Percentiles rank a stretch among this genome's conserved stretches.
Conservation (phyloP, 2,797 vertebrate genomes). For the Cirrhinus mrigala region DNA sequence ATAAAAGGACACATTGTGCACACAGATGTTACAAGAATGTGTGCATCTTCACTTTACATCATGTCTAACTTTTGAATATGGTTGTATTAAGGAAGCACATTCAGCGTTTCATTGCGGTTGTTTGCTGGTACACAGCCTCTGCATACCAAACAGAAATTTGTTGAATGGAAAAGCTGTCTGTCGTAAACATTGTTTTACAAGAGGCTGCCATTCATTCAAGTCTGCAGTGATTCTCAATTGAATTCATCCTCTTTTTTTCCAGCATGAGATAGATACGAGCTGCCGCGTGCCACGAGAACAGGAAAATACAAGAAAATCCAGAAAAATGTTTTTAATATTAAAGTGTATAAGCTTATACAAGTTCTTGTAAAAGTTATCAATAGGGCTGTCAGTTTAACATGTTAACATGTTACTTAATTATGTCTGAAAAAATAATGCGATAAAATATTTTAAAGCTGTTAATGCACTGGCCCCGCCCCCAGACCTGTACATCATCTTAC, state of each 20-base stretch:
- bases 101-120: neutral
- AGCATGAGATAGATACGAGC: neutral
- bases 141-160: conserved; percentile 10
- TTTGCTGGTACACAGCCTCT: conserved; percentile 8
- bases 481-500: too few relatives aligned
- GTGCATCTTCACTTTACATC: neutral
- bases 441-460: too few relatives aligned
- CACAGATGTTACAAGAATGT: neutral
- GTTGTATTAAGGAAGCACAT: neutral
- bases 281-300: neutral
- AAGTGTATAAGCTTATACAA: neutral
- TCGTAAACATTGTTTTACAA: conserved; percentile 1
- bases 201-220: conserved; percentile 17
- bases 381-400: too few relatives aligned
- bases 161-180: conserved; percentile 31
- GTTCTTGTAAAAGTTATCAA: neutral
- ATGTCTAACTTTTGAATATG: neutral
- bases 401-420: too few relatives aligned
- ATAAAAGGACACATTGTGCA: neutral
- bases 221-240: neutral
- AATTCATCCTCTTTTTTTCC: neutral
- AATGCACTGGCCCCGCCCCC: too few relatives aligned
- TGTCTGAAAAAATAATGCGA: too few relatives aligned
- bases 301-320: neutral
- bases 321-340: neutral